A percentile compares a stretch with the other conserved stretches of the same genome.
Evolutionary conservation across 1,140 invertebrate species (phyloP).

Genomic region (Drosophila insularis): DNA sequence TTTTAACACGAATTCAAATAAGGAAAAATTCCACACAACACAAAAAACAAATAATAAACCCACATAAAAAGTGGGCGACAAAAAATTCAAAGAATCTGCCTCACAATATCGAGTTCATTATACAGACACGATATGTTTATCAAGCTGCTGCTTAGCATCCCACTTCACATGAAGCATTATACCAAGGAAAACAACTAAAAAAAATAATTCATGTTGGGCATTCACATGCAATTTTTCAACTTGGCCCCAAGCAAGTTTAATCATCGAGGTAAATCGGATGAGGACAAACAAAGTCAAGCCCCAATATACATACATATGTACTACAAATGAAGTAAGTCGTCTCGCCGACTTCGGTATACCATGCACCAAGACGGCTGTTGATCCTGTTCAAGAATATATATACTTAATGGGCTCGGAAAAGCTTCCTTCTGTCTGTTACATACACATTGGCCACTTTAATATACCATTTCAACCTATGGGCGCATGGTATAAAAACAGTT

Average conservation of each 20-base stretch:
- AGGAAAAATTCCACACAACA: neutral
- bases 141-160: neutral
- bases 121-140: neutral
- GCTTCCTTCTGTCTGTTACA: no score
- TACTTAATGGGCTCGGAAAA: no score
- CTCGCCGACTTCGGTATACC: no score
- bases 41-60: neutral
- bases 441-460: no score
- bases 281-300: slow-evolving; percentile 1
- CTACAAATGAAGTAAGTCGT: no score
- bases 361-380: no score
- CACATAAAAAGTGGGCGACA: neutral
- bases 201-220: neutral
- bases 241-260: slow-evolving; percentile 2
- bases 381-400: no score
- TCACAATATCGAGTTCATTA: neutral
- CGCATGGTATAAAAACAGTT: no score
- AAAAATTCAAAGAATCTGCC: neutral
- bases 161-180: neutral
- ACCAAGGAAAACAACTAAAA: neutral
- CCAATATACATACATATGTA: neutral
- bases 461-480: no score
- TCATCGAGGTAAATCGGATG: slow-evolving; percentile 6
- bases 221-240: neutral
- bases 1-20: neutral